These are phyloP conservation scores for Furcifer pardalis DNA, from an alignment of 2,797 vertebrate genomes.

Conservation along the genomic window DNA sequence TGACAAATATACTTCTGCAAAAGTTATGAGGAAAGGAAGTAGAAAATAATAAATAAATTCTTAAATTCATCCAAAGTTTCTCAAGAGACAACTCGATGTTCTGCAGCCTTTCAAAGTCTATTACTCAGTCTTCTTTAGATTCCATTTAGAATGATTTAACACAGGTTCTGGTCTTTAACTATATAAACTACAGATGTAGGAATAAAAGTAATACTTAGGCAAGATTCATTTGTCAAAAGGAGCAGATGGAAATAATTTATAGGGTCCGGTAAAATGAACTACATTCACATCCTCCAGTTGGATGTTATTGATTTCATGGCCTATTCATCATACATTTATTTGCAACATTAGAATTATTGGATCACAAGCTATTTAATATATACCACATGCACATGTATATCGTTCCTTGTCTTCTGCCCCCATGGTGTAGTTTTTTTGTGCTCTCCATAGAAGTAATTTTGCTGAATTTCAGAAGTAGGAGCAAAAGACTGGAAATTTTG, in stretches of 20 bases:
- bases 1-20: conserved; percentile 32
- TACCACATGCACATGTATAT: conserved; percentile 21
- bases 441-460: background rate
- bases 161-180: conserved; percentile 16
- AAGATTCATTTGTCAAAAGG: conserved; percentile 16
- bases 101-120: background rate
- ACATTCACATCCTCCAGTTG: background rate
- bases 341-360: conserved; percentile 52
- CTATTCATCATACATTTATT: conserved; percentile 53
- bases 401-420: background rate
- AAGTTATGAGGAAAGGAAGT: conserved; percentile 7
- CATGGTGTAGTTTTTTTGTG: background rate
- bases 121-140: background rate
- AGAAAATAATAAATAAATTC: conserved; percentile 13
- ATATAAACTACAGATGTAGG: conserved; percentile 11
- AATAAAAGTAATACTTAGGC: conserved; percentile 29
- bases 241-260: conserved; percentile 54
- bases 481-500: background rate
- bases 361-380: conserved; percentile 14
- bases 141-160: background rate
- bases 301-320: conserved; percentile 27
- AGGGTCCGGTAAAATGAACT: conserved; percentile 34
- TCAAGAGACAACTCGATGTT: background rate
- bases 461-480: background rate
- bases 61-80: rapidly evolving